These are phyloP conservation scores for Phycodurus eques DNA, from an alignment of 2,113 vertebrate species.

Conservation along the genomic window DNA sequence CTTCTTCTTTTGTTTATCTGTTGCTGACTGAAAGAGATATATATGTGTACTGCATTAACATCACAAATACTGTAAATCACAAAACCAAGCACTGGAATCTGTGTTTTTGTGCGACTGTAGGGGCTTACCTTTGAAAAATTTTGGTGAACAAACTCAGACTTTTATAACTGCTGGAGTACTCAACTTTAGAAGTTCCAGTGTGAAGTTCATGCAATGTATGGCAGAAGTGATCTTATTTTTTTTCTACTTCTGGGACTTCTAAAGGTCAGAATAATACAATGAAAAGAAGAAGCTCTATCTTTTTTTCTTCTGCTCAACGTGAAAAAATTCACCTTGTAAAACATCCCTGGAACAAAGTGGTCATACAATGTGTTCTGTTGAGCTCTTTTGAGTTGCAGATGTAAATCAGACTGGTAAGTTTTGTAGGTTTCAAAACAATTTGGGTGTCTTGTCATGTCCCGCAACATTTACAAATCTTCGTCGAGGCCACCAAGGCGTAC, in stretches of 20 bases:
- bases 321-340: not conserved
- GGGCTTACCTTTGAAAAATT: too few relatives aligned
- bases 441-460: constrained; percentile 40
- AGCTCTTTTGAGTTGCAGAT: not conserved
- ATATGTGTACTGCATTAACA: too few relatives aligned
- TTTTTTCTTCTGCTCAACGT: not conserved
- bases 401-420: constrained; percentile 30
- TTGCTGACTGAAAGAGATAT: too few relatives aligned
- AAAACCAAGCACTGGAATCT: too few relatives aligned
- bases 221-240: not conserved
- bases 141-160: too few relatives aligned
- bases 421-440: constrained; percentile 19
- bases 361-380: constrained; percentile 17
- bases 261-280: not conserved
- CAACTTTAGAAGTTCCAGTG: too few relatives aligned
- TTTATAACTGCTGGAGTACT: too few relatives aligned
- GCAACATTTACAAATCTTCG: constrained; percentile 41
- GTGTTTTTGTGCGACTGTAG: too few relatives aligned
- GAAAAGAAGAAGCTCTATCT: not conserved
- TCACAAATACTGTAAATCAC: too few relatives aligned
- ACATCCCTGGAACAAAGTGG: not conserved
- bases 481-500: constrained; percentile 45
- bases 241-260: not conserved
- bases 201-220: too few relatives aligned
- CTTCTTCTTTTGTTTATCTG: too few relatives aligned